These are phyloP conservation scores for Pituophis catenifer DNA, from an alignment of 2,113 vertebrate species.

Conservation along the genomic window DNA sequence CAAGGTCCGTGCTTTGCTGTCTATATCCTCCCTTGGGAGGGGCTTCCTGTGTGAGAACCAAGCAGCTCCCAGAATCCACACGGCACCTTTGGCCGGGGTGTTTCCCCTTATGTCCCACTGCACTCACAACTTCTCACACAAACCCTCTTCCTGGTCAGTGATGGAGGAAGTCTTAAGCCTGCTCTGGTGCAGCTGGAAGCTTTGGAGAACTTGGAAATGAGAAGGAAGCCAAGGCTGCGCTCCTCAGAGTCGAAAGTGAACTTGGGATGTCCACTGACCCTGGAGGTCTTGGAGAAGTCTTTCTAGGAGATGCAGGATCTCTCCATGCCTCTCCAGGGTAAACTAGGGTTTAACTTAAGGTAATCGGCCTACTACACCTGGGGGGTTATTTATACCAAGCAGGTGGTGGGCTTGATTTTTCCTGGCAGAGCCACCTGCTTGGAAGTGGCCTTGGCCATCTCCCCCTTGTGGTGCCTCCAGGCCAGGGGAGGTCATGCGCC, in stretches of 20 bases:
- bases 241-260: background rate
- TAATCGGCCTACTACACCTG: background rate
- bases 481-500: background rate
- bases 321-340: background rate
- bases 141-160: background rate
- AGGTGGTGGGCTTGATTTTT: background rate
- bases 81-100: background rate
- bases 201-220: no score
- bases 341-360: background rate
- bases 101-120: background rate
- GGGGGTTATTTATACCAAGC: background rate
- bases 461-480: background rate
- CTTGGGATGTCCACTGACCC: background rate
- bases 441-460: background rate
- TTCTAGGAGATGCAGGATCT: background rate
- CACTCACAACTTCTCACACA: background rate
- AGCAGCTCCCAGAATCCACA: background rate
- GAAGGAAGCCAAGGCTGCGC: background rate
- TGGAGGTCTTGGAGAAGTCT: background rate
- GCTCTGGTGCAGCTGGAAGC: background rate
- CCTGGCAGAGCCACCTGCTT: background rate
- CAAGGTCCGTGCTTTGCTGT: background rate
- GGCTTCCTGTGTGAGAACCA: background rate
- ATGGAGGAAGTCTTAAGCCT: background rate
- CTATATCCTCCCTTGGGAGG: background rate